Evolutionary conservation across 2,888 invertebrate genomes (phyloP), one percentile per base, ranked within the genome.

Genomic region (Limnephilus lunatus): DNA sequence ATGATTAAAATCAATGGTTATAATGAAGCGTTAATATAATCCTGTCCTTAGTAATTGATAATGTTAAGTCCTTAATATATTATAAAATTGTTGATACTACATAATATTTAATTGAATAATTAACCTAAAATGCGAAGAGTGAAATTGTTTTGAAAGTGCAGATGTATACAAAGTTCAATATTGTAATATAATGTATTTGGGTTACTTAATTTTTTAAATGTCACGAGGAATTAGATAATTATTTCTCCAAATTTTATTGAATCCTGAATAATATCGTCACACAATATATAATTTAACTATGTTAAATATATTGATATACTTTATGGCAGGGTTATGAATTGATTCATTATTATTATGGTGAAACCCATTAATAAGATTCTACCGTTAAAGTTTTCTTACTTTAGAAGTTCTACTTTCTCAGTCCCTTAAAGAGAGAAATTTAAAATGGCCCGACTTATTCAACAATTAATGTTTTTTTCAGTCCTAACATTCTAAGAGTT

Each of bases 21-120:
- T n/a, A 7, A 68, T 5, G n/a, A 68, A 7, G 2, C 25, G 4
- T 68, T 25, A 25, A 68, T 68, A 25, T 68, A 25, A 68, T 68
- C 68, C 68, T 68, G 68, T 68, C 68, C 68, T 68, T 68, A 68
- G 68, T 68, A 68, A 68, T n/a, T 68, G 68, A 68, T 68, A 68
- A 68, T 25, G 19, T 68, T 25, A 9, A 25, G 68, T n/a, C 25
- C n/a, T 68, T 25, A 25, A n/a, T 68, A 68, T 25, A 68, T 68
- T 68, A n/a, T 25, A 25, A 68, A 68, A 68, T 68, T 68, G 68
- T 68, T 68, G 68, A 68, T 3, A 68, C 15, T 19, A 68, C 25
- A 68, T 68, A 25, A 68, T 68, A 68, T 68, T 68, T 25, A 68
- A 68, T 68, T 68, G 9, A 68, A 68, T 68, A 9, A 68, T 68